phyloP scores from a whole-genome alignment of 1,140 invertebrate genomes.

The Andrena cerasifolii region DNA sequence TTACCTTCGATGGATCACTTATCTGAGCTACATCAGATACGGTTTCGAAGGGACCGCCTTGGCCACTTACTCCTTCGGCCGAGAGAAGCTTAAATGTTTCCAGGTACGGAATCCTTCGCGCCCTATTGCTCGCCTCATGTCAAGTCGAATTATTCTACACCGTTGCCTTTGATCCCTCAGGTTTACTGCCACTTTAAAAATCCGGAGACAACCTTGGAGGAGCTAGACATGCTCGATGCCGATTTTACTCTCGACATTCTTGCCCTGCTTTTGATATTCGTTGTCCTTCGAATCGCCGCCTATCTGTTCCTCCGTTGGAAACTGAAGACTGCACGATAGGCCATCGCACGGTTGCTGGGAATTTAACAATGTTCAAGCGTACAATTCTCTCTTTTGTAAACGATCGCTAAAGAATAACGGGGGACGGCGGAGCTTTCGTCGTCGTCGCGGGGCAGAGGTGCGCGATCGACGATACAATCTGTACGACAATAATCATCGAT shows the following conservation, averaged over 20 bases:
- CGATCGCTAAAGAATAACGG: neutral
- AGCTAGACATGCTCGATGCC: constrained; percentile 91
- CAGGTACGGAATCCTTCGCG: constrained; percentile 79
- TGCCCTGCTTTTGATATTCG: constrained; percentile 93
- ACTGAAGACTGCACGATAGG: constrained; percentile 88
- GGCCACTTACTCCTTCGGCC: constrained; percentile 94
- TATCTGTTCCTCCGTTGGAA: constrained; percentile 97
- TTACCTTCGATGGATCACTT: constrained; percentile 97
- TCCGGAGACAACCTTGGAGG: constrained; percentile 94
- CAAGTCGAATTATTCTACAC: too few species aligned
- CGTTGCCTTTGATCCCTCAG: constrained; percentile 79
- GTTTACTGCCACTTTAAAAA: constrained; percentile 95
- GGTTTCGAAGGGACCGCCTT: constrained; percentile 97
- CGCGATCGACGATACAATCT: neutral
- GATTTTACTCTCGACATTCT: constrained; percentile 90
- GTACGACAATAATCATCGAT: neutral
- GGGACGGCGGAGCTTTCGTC: neutral
- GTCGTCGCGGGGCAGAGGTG: neutral
- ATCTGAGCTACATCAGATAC: constrained; percentile 97
- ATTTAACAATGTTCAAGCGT: constrained; percentile 15
- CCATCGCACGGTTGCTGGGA: neutral
- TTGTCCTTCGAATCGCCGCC: constrained; percentile 92
- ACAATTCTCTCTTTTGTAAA: neutral
- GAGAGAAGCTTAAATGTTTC: constrained; percentile 90
- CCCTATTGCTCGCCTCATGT: neutral